Conservation (phyloP, 53 echinoderm and acorn worm genomes). For the Henricia sp. region DNA sequence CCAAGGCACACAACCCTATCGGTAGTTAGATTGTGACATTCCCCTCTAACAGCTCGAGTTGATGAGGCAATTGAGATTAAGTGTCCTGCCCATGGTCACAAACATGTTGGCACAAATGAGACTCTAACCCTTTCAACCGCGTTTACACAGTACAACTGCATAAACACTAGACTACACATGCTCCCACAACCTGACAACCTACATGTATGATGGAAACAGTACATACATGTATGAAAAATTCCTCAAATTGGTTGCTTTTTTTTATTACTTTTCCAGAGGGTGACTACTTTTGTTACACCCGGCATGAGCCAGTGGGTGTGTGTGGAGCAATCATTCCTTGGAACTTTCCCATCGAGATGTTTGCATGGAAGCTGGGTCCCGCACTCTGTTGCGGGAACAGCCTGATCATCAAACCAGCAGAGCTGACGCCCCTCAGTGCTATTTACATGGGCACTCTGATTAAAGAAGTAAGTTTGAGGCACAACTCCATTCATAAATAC, state of each 20-base stretch:
- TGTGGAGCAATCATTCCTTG: slow-evolving; percentile 72
- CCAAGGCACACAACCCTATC: too few relatives aligned
- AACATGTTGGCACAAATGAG: too few relatives aligned
- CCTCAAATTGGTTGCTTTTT: neutral
- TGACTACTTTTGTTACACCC: slow-evolving; percentile 67
- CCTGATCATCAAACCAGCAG: slow-evolving; percentile 66
- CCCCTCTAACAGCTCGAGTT: too few relatives aligned
- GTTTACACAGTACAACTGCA: too few relatives aligned
- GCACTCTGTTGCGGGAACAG: slow-evolving; percentile 70
- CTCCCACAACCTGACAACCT: too few relatives aligned
- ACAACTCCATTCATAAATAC: too few relatives aligned
- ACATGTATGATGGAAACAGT: too few relatives aligned
- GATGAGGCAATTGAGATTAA: too few relatives aligned
- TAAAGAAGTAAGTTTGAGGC: slow-evolving; percentile 66
- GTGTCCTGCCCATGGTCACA: too few relatives aligned
- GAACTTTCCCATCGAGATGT: slow-evolving; percentile 68
- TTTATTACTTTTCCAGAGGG: slow-evolving; percentile 59
- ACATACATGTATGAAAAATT: neutral
- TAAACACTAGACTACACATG: too few relatives aligned
- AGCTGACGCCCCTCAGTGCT: slow-evolving; percentile 69
- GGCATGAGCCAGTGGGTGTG: slow-evolving; percentile 68
- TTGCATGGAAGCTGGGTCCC: slow-evolving; percentile 63
- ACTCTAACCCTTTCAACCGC: too few relatives aligned
- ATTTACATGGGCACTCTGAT: slow-evolving; percentile 54
- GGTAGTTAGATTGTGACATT: too few relatives aligned